A percentile compares a stretch with the other conserved stretches of the same genome.
These are phyloP conservation scores for Parnassius glacialis DNA, from an alignment of 2,888 invertebrate genomes.

Conservation along the genomic window DNA sequence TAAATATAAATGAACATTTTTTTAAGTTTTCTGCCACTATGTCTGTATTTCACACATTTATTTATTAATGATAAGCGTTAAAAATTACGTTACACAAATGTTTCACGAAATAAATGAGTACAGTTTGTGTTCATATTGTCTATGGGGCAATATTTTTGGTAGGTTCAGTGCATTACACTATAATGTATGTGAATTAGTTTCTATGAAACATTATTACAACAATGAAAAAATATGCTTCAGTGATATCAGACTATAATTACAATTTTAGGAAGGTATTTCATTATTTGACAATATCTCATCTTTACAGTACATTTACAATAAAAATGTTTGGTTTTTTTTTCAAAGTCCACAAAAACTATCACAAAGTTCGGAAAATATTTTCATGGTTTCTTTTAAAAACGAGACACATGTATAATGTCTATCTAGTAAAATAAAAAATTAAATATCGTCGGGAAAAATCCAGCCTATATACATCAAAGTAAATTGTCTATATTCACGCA, in stretches of 20 bases:
- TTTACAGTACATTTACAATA: slow-evolving; percentile 8
- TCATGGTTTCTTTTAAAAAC: slow-evolving; percentile 21
- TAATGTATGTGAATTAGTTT: slow-evolving; percentile 38
- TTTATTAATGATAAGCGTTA: slow-evolving; percentile 6
- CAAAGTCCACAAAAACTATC: slow-evolving; percentile 17
- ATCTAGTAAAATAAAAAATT: slow-evolving; percentile 24
- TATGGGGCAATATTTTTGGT: slow-evolving; percentile 36
- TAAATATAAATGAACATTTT: slow-evolving; percentile 16
- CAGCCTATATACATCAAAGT: slow-evolving; percentile 45
- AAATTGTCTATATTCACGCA: slow-evolving; percentile 58
- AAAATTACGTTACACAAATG: slow-evolving; percentile 6
- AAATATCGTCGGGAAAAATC: slow-evolving; percentile 31
- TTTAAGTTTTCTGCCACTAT: slow-evolving; percentile 16
- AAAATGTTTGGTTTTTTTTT: slow-evolving; percentile 5
- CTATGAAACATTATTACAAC: slow-evolving; percentile 49
- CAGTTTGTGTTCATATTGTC: slow-evolving; percentile 24
- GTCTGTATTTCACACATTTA: background rate
- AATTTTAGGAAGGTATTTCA: slow-evolving; percentile 32
- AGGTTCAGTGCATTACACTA: slow-evolving; percentile 38
- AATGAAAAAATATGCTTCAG: slow-evolving; percentile 72
- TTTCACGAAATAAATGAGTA: slow-evolving; percentile 5
- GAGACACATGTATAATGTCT: slow-evolving; percentile 11
- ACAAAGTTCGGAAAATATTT: slow-evolving; percentile 13
- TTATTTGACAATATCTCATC: slow-evolving; percentile 11
- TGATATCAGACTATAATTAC: slow-evolving; percentile 56